These are phyloP conservation scores for Caretta caretta DNA, from an alignment of 2,113 vertebrate genomes.

Conservation along the genomic window DNA sequence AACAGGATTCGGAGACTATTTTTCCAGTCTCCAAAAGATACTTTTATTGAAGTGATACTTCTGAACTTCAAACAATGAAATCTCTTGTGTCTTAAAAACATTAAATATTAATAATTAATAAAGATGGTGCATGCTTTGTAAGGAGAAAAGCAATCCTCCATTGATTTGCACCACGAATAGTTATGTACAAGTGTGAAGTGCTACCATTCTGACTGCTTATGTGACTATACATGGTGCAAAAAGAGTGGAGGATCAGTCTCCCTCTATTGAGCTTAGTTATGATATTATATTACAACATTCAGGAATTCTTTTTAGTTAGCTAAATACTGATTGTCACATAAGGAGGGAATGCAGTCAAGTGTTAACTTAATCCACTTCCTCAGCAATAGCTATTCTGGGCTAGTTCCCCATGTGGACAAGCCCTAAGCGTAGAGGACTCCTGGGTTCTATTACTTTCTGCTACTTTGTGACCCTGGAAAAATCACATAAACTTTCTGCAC, in stretches of 20 bases:
- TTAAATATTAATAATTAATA: background rate
- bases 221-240: background rate
- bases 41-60: background rate
- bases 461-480: background rate
- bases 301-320: background rate
- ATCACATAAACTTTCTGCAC: background rate
- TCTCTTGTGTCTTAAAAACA: background rate
- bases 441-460: background rate
- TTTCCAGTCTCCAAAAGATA: conserved; percentile 5
- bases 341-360: background rate
- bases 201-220: background rate
- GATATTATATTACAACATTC: background rate
- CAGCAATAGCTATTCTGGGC: too few relatives aligned
- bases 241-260: background rate
- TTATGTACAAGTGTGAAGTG: background rate
- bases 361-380: background rate
- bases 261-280: background rate
- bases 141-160: background rate
- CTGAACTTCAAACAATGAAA: conserved; percentile 12
- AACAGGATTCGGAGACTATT: background rate
- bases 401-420: too few relatives aligned
- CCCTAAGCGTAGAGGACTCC: background rate
- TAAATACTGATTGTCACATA: background rate
- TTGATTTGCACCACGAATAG: background rate
- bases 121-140: background rate